These are phyloP conservation scores for Ariolimax columbianus DNA, from an alignment of 2,888 invertebrate species.

Conservation along the genomic window DNA sequence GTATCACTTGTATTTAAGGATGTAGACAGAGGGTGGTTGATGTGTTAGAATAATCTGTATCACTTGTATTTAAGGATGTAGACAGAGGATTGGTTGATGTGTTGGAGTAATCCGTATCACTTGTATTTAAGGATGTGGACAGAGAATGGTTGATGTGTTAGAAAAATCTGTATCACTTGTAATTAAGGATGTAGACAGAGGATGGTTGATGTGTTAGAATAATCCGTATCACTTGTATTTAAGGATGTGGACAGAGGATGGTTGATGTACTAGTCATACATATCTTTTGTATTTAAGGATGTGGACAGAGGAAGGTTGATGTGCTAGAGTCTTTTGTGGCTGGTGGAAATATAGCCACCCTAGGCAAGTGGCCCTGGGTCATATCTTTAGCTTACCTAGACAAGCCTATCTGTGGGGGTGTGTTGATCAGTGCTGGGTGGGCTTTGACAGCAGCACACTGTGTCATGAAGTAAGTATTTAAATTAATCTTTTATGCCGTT, in stretches of 20 bases:
- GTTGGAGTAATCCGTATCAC: too few species aligned
- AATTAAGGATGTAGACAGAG: too few species aligned
- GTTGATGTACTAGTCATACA: conserved; percentile 30
- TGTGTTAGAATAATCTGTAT: too few species aligned
- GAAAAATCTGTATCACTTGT: background rate
- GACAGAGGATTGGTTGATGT: too few species aligned
- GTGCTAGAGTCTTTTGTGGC: conserved; percentile 63
- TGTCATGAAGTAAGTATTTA: conserved; percentile 62
- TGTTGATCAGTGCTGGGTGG: conserved; percentile 63
- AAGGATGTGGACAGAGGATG: conserved; percentile 67
- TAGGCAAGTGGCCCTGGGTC: conserved; percentile 73
- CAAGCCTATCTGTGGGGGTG: conserved; percentile 65
- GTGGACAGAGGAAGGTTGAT: conserved; percentile 62
- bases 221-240: conserved; percentile 14
- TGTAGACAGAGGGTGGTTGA: too few species aligned
- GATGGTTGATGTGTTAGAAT: too few species aligned
- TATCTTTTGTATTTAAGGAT: conserved; percentile 56
- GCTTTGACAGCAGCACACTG: conserved; percentile 72
- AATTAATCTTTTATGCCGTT: background rate
- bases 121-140: conserved; percentile 64
- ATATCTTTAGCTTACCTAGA: conserved; percentile 66
- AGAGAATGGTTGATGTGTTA: conserved; percentile 51
- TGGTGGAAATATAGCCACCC: conserved; percentile 64
- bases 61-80: too few species aligned
- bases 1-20: too few species aligned